A percentile compares a stretch with the other conserved stretches of the same genome.
Evolutionary conservation across 2,888 invertebrate genomes (phyloP).

Genomic region (Hedya salicella): DNA sequence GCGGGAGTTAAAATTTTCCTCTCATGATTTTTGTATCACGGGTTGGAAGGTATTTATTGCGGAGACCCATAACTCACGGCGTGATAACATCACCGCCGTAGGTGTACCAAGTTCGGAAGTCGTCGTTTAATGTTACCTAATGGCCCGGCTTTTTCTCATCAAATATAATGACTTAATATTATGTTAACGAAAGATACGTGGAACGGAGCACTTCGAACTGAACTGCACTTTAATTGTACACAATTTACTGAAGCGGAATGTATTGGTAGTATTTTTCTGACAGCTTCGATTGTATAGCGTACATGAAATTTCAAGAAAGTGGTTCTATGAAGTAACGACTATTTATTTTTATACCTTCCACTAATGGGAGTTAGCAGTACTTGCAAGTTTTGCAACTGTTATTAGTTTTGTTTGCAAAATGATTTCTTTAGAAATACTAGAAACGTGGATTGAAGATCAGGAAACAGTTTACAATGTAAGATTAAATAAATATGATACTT

Average conservation of each 20-base stretch:
- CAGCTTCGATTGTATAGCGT: too few relatives aligned
- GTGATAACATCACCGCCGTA: slow-evolving; percentile 44
- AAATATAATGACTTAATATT: slow-evolving; percentile 54
- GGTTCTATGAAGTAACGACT: too few relatives aligned
- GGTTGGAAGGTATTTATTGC: slow-evolving; percentile 39
- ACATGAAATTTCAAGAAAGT: not conserved
- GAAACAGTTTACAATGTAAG: too few relatives aligned
- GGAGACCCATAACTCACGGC: slow-evolving; percentile 42
- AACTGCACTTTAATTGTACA: slow-evolving; percentile 15
- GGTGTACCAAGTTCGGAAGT: slow-evolving; percentile 51
- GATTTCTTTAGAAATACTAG: too few relatives aligned
- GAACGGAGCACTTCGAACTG: slow-evolving; percentile 42
- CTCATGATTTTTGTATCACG: slow-evolving; percentile 40
- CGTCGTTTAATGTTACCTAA: slow-evolving; percentile 54
- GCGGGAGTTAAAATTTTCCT: slow-evolving; percentile 15
- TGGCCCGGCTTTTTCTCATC: slow-evolving; percentile 54
- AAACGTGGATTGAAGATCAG: too few relatives aligned
- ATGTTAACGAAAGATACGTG: slow-evolving; percentile 47
- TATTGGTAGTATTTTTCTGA: not conserved
- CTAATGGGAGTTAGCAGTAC: too few relatives aligned
- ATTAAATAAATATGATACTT: too few relatives aligned
- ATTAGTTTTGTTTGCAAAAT: too few relatives aligned
- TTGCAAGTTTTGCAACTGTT: too few relatives aligned
- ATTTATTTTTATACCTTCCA: too few relatives aligned
- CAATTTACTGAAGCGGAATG: slow-evolving; percentile 10